Evolutionary conservation across 2,797 vertebrate genomes (phyloP).

Genomic region (Benthosema pterotum): DNA sequence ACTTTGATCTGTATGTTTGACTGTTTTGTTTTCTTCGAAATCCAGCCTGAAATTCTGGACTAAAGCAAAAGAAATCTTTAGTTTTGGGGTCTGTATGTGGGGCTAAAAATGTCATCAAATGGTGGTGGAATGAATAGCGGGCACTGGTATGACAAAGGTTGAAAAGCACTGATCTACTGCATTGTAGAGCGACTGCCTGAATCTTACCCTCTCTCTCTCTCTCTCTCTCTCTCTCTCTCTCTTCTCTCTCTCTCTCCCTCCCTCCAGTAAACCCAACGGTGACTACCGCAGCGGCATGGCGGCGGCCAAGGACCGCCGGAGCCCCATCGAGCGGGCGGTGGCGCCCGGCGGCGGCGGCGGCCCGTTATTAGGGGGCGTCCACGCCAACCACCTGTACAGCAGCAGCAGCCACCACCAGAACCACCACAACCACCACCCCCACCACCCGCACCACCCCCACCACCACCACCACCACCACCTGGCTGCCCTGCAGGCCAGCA

Average conservation of each 20-base stretch:
- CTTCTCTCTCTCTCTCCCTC: neutral
- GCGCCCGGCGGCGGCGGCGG: slow-evolving; percentile 73
- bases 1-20: no score
- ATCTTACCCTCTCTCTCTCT: no score
- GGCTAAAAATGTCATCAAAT: no score
- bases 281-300: slow-evolving; percentile 84
- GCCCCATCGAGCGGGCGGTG: slow-evolving; percentile 89
- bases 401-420: slow-evolving; percentile 18
- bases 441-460: slow-evolving; percentile 27
- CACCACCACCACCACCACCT: slow-evolving; percentile 80
- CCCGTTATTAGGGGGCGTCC: slow-evolving; percentile 80
- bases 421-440: slow-evolving; percentile 60
- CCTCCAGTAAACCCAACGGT: slow-evolving; percentile 89
- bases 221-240: neutral
- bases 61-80: no score
- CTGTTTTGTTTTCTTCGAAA: no score
- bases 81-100: no score
- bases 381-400: slow-evolving; percentile 85
- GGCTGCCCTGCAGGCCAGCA: slow-evolving; percentile 81
- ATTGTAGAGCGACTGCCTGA: no score
- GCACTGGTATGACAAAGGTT: no score
- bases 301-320: slow-evolving; percentile 86
- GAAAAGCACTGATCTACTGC: no score
- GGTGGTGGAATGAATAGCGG: no score
- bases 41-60: no score